Evolutionary conservation across 2,888 invertebrate species (phyloP).

Genomic region (Ctena decussata): DNA sequence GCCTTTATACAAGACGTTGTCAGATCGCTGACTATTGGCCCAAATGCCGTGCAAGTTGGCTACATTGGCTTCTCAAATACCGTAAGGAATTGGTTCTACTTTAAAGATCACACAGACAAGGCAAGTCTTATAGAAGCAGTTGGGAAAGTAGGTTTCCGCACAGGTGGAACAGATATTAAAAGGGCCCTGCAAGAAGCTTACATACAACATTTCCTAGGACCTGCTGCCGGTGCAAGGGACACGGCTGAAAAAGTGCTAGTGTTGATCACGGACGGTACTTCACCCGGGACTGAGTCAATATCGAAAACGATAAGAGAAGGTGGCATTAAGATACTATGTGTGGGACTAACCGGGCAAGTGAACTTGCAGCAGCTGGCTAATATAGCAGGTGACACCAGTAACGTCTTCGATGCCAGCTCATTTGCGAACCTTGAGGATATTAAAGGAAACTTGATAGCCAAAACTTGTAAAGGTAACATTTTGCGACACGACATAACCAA

Average conservation of each 20-base stretch:
- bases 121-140: slow-evolving; percentile 19
- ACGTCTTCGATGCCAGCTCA: background rate
- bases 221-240: slow-evolving; percentile 30
- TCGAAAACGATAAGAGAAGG: slow-evolving; percentile 13
- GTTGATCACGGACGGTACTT: slow-evolving; percentile 51
- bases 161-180: slow-evolving; percentile 50
- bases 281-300: slow-evolving; percentile 12
- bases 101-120: slow-evolving; percentile 28
- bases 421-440: slow-evolving; percentile 22
- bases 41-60: slow-evolving; percentile 39
- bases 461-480: slow-evolving; percentile 41
- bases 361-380: background rate
- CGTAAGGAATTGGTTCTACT: slow-evolving; percentile 37
- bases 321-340: slow-evolving; percentile 43
- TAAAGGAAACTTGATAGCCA: background rate
- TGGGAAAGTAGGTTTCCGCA: slow-evolving; percentile 28
- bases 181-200: slow-evolving; percentile 29
- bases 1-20: slow-evolving; percentile 36
- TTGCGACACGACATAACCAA: too few species aligned
- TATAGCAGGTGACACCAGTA: slow-evolving; percentile 8
- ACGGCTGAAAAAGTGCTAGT: slow-evolving; percentile 33
- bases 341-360: slow-evolving; percentile 25
- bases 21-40: slow-evolving; percentile 28
- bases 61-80: slow-evolving; percentile 48
- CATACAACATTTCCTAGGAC: slow-evolving; percentile 25